Evolutionary conservation across 2,797 vertebrate species (phyloP).

Genomic region (Phataginus tetradactyla): DNA sequence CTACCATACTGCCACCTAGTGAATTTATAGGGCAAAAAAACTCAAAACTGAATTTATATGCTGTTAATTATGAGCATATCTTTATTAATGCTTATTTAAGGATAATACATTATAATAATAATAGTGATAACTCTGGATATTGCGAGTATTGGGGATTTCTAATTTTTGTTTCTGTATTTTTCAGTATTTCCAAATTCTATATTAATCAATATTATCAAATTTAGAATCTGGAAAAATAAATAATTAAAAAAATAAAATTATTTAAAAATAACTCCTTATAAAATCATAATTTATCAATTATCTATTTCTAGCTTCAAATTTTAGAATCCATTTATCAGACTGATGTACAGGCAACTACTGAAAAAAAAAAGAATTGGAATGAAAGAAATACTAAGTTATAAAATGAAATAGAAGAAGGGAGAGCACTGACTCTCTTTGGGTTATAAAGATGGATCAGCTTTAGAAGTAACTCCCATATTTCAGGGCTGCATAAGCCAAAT

Average conservation of each 20-base stretch:
- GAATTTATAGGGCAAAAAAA: slow-evolving; percentile 57
- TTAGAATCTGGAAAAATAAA: not conserved
- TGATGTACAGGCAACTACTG: not conserved
- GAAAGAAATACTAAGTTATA: not conserved
- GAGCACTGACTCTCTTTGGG: slow-evolving; percentile 87
- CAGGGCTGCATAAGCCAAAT: slow-evolving; percentile 94
- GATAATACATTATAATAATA: not conserved
- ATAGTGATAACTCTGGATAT: not conserved
- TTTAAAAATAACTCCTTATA: not conserved
- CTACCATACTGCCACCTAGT: slow-evolving; percentile 82
- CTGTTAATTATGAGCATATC: not conserved
- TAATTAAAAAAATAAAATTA: not conserved
- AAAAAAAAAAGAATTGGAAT: not conserved
- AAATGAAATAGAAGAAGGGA: not conserved
- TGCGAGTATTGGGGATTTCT: not conserved
- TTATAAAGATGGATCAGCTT: slow-evolving; percentile 88
- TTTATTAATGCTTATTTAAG: not conserved
- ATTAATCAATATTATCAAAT: not conserved
- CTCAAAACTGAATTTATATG: not conserved
- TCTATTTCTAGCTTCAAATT: not conserved
- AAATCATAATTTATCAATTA: not conserved
- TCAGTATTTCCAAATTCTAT: slow-evolving; percentile 10
- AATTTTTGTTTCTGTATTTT: slow-evolving; percentile 35
- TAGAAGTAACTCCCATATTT: slow-evolving; percentile 92
- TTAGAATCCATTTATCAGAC: not conserved